Percentiles rank a stretch among this genome's conserved stretches.
phyloP scores from a whole-genome alignment of 2,797 vertebrate species.

The Triplophysa yarkandensis region DNA sequence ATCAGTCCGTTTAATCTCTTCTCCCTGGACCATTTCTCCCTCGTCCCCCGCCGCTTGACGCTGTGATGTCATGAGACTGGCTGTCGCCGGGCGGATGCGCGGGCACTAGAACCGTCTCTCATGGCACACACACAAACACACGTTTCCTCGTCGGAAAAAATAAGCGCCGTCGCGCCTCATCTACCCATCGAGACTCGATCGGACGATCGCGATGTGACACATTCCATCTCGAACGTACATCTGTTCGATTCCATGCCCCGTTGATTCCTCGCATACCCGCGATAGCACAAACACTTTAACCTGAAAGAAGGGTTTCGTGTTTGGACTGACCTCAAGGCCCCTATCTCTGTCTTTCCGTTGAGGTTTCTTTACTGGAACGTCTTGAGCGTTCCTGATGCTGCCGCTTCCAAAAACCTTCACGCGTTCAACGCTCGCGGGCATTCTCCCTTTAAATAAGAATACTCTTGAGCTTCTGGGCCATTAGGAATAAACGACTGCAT shows the following conservation, averaged over 20 bases:
- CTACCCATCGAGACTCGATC: constrained; percentile 32
- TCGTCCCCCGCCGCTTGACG: constrained; percentile 65
- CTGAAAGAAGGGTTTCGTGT: background rate
- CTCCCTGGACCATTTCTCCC: constrained; percentile 74
- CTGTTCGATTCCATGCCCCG: constrained; percentile 21
- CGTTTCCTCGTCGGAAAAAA: constrained; percentile 27
- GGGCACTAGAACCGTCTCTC: constrained; percentile 27
- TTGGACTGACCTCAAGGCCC: background rate
- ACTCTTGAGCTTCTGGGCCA: constrained; percentile 21
- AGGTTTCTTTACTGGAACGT: background rate
- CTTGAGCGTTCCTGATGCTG: background rate
- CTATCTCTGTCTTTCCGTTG: background rate
- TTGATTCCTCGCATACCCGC: constrained; percentile 33
- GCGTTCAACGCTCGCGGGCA: background rate
- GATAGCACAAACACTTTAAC: constrained; percentile 29
- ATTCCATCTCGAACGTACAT: constrained; percentile 36
- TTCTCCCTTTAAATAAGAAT: constrained; percentile 19
- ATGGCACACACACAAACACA: constrained; percentile 23
- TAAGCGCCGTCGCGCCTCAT: constrained; percentile 26
- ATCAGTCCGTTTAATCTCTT: constrained; percentile 61
- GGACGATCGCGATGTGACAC: background rate
- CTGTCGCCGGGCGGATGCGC: constrained; percentile 63
- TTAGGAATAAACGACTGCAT: constrained; percentile 50
- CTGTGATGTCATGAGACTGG: constrained; percentile 70
- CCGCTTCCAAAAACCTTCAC: background rate